Base-by-base conservation (phyloP, 2,888 invertebrate genomes). In the Trisateles emortualis region DNA sequence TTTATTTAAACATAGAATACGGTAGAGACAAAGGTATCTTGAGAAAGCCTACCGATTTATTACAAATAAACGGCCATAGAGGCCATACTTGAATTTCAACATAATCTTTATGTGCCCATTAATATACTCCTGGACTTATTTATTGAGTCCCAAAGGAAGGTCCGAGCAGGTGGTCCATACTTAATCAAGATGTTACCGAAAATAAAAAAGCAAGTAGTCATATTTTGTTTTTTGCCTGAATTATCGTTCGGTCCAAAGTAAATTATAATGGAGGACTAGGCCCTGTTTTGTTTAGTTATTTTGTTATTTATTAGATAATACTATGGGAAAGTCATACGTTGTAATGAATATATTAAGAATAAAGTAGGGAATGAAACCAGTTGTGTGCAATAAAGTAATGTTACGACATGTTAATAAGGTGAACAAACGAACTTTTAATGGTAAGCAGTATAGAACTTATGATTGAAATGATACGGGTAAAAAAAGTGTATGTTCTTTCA, bases 141-240 rank as follows among this genome's bases (percentile, higher is more conserved):
- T 91, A 91, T 90, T 69, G 81, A 76, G 77, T 84, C 81, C 84
- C 84, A 73, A 84, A 86, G 83, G 78, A 84, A 74, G 79, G 68
- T 76, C 77, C 85, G 64, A 78, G 92, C 92, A 92, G 92, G 92
- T 92, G 92, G 92, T 92, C 92, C 85, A 80, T 81, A 89, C 89
- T 92, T 92, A 92, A 92, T 92, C 92, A 92, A 92, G 92, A 92
- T 83, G 92, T 92, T 90, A 90, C 91, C 86, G 81, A 91, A 90
- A 87, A 81, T 79, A 84, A 87, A 89, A 86, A 85, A 85, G 80
- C 79, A 64, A 78, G 78, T 72, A 81, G 79, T 84, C 79, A 87
- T 86, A 86, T 87, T 83, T 87, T 80, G 82, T 88, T 88, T 87
- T 87, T 86, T 86, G 81, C 68, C 79, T 90, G 88, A 91, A 83